phyloP scores from a whole-genome alignment of 1,140 invertebrate species.

The Hormaphis cornu region DNA sequence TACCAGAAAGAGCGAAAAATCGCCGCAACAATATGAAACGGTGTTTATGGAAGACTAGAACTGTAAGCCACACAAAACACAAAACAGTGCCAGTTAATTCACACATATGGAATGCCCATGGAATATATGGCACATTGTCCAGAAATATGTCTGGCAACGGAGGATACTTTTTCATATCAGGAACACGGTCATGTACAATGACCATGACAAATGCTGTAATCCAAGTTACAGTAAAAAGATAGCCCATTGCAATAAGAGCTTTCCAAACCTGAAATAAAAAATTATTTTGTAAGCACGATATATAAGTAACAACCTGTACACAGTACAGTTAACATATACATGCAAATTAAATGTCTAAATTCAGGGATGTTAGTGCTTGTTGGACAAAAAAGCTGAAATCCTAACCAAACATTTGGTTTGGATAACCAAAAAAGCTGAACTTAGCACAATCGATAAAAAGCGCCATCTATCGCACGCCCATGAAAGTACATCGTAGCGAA shows the following conservation, averaged over 20 bases:
- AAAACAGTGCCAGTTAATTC: conserved; percentile 90
- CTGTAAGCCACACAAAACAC: conserved; percentile 75
- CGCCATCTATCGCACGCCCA: too few species aligned
- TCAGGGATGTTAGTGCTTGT: not conserved
- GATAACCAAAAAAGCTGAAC: too few species aligned
- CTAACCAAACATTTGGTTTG: too few species aligned
- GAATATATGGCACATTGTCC: conserved; percentile 96
- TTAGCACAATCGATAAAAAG: too few species aligned
- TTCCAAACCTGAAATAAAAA: conserved; percentile 57
- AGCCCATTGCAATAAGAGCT: conserved; percentile 72
- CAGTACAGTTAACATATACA: not conserved
- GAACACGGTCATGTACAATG: conserved; percentile 95
- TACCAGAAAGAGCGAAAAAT: conserved; percentile 91
- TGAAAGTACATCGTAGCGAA: too few species aligned
- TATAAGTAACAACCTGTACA: not conserved
- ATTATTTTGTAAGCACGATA: too few species aligned
- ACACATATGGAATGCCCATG: conserved; percentile 98
- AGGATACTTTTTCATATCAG: conserved; percentile 98
- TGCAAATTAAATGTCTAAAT: not conserved
- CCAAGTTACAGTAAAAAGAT: conserved; percentile 90
- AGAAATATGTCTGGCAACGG: conserved; percentile 95
- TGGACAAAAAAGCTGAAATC: not conserved
- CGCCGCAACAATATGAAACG: conserved; percentile 89
- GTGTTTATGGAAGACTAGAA: conserved; percentile 91
- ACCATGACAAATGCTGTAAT: conserved; percentile 98